A percentile compares a stretch with the other conserved stretches of the same genome.
These are phyloP conservation scores for Drosophila navojoa DNA, from an alignment of 1,140 invertebrate genomes.

Conservation along the genomic window DNA sequence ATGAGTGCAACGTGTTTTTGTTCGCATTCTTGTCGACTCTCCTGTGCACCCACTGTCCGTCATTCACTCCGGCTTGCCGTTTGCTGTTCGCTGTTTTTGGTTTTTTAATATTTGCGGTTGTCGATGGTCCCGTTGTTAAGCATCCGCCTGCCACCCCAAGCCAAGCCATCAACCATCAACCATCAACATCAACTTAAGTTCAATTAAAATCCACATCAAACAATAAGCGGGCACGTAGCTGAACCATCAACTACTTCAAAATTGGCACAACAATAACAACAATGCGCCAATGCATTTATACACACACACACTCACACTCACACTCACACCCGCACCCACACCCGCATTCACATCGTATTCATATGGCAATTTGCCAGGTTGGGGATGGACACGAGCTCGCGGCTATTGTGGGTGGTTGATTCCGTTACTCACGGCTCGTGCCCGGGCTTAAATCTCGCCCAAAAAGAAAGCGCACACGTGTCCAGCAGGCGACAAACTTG, in stretches of 20 bases:
- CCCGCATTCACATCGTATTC: conserved; percentile 23
- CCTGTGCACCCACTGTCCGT: conserved; percentile 40
- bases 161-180: conserved; percentile 1
- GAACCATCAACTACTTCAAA: conserved; percentile 71
- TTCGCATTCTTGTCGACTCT: conserved; percentile 54
- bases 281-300: conserved; percentile 10
- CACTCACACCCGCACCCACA: conserved; percentile 8
- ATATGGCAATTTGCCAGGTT: neutral
- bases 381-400: conserved; percentile 6
- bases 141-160: conserved; percentile 43
- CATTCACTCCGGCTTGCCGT: conserved; percentile 6
- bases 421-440: conserved; percentile 30
- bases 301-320: neutral
- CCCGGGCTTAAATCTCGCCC: conserved; percentile 39
- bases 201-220: conserved; percentile 84
- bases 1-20: conserved; percentile 78
- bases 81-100: conserved; percentile 25
- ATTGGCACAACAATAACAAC: conserved; percentile 59
- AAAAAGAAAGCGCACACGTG: conserved; percentile 50
- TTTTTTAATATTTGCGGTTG: conserved; percentile 80
- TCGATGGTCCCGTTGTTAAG: conserved; percentile 70
- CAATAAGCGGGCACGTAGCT: conserved; percentile 81
- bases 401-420: conserved; percentile 50
- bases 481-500: conserved; percentile 49
- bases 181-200: conserved; percentile 80